Evolutionary conservation across 2,113 vertebrate species (phyloP).

Genomic region (Neodon shergylaensis): DNA sequence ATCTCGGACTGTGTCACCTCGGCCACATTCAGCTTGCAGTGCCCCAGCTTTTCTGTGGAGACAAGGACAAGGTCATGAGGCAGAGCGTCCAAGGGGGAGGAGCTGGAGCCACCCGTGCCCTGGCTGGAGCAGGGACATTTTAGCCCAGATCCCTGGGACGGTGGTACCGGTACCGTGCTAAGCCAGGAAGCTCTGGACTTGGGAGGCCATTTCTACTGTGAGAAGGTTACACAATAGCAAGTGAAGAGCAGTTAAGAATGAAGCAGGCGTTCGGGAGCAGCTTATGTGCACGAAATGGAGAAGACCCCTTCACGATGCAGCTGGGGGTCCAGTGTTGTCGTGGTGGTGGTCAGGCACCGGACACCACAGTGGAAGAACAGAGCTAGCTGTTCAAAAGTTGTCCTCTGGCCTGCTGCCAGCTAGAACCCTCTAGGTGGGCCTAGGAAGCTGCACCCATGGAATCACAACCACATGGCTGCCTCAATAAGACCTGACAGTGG

Average conservation of each 20-base stretch:
- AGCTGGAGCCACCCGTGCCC: not conserved
- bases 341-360: not conserved
- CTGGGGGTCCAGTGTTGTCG: rapidly evolving
- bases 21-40: slow-evolving; percentile 94
- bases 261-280: rapidly evolving
- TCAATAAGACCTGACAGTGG: not conserved
- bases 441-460: not conserved
- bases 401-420: not conserved
- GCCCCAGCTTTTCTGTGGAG: slow-evolving; percentile 91
- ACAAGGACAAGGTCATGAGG: not conserved
- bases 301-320: rapidly evolving
- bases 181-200: not conserved
- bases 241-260: rapidly evolving
- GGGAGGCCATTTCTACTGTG: not conserved
- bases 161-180: rapidly evolving
- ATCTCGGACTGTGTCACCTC: slow-evolving; percentile 98
- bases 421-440: not conserved
- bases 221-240: not conserved
- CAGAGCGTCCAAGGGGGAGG: not conserved
- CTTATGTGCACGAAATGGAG: rapidly evolving
- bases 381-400: not conserved
- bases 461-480: not conserved
- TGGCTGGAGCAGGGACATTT: rapidly evolving
- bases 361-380: not conserved
- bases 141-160: rapidly evolving